Evolutionary conservation across 2,888 invertebrate species (phyloP), one percentile per base, ranked within the genome.

Genomic region (Andrena fulva): DNA sequence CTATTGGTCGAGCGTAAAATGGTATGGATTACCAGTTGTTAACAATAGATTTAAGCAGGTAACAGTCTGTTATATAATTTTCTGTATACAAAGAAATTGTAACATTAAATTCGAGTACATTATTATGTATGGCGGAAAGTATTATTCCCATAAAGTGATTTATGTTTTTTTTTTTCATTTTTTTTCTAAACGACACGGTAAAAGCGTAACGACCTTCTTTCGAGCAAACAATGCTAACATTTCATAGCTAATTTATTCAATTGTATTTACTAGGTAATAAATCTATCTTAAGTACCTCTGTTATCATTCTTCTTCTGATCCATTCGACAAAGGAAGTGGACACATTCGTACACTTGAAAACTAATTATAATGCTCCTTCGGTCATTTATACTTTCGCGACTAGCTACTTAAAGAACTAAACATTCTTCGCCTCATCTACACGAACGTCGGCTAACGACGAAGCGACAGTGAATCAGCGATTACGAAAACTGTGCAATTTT

Each of bases 211-310:
- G 71, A 81, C 52, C 56, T 69, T 64, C 52, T 74, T 82, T 69
- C 35, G 70, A 81, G 16, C 68, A 64, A 81, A 85, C 70, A 75
- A 80, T 77, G 67, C 84, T 82, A 81, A 84, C 71, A 66, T 81
- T 84, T 89, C 79, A 86, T 89, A 90, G 86, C 76, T 89, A 91
- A 91, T 90, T 89, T 90, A 90, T 88, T 90, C 81, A 85, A 85
- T 75, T 91, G 89, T 86, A 91, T 90, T 87, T 88, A 88, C 80
- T 88, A 88, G 84, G 75, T 79, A 90, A 90, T 91, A 91, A 91
- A 90, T 88, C 73, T 82, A 83, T 75, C 73, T 78, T 77, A 66
- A 66, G 69, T 80, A 77, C 56, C 12, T 77, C 76, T 64, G 54
- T 73, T 56, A 84, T 62, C 8, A 64, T 69, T 85, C 27, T 77